These are phyloP conservation scores for Narcine bancroftii DNA, from an alignment of 2,113 vertebrate genomes.

Conservation along the genomic window DNA sequence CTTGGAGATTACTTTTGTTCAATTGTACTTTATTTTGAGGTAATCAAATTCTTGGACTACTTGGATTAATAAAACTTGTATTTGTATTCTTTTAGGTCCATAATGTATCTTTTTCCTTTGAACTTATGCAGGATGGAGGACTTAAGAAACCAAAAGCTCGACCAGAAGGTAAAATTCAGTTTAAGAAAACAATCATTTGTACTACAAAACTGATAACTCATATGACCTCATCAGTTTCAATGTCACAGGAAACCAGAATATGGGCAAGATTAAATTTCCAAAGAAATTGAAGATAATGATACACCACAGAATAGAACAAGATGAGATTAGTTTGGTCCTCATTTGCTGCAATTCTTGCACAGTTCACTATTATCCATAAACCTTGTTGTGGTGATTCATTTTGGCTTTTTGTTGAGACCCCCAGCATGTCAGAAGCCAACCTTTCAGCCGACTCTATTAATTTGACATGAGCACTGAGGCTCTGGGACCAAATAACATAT, in stretches of 20 bases:
- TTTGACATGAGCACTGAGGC: no score
- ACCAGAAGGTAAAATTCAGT: conserved; percentile 73
- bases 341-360: no score
- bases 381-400: no score
- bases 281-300: neutral
- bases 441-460: no score
- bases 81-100: conserved; percentile 69
- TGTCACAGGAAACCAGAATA: neutral
- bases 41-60: neutral
- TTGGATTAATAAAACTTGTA: neutral
- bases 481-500: no score
- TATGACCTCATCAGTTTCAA: neutral
- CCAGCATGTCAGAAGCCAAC: no score
- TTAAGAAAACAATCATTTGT: neutral
- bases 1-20: neutral
- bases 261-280: neutral
- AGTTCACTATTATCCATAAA: no score
- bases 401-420: no score
- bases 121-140: conserved; percentile 91
- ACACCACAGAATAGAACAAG: neutral
- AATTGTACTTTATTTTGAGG: neutral
- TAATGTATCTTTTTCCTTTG: conserved; percentile 89
- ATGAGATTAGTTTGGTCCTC: neutral
- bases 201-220: neutral
- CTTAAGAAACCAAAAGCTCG: conserved; percentile 89